Evolutionary conservation across 1,140 invertebrate species (phyloP).

Genomic region (Hycleus phaleratus): DNA sequence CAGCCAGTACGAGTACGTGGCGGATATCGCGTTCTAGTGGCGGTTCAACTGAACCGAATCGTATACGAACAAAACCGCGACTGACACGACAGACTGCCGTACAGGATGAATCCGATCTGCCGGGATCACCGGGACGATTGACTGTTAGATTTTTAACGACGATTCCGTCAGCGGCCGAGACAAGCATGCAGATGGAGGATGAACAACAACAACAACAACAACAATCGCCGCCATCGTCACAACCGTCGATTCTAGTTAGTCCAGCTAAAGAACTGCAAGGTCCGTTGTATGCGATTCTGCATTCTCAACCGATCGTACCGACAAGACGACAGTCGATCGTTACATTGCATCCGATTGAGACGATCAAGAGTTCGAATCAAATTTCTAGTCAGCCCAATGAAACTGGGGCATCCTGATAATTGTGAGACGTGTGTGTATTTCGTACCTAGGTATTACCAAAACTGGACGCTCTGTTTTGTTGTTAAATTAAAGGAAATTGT

Average conservation of each 20-base stretch:
- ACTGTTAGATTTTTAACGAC: constrained; percentile 62
- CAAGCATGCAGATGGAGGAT: constrained; percentile 63
- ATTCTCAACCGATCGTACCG: constrained; percentile 29
- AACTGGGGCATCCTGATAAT: constrained; percentile 19
- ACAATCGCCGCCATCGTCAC: constrained; percentile 55
- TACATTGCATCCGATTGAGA: constrained; percentile 36
- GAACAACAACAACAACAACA: constrained; percentile 62
- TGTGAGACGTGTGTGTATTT: background rate
- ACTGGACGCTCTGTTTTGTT: constrained; percentile 8
- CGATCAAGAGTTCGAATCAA: background rate
- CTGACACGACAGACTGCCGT: constrained; percentile 69
- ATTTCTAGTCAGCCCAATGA: constrained; percentile 10
- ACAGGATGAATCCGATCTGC: constrained; percentile 56
- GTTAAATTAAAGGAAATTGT: background rate
- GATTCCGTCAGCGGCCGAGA: constrained; percentile 75
- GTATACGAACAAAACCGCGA: constrained; percentile 50
- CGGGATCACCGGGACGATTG: constrained; percentile 52
- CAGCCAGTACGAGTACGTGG: constrained; percentile 79
- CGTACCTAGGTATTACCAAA: constrained; percentile 15
- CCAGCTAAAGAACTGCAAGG: constrained; percentile 35
- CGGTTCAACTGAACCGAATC: constrained; percentile 44
- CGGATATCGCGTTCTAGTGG: constrained; percentile 68
- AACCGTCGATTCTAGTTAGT: constrained; percentile 32
- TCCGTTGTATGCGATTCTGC: constrained; percentile 36
- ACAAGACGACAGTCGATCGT: constrained; percentile 34